phyloP scores from a whole-genome alignment of 2,888 invertebrate genomes.

The Disparrhopalites patrizii region DNA sequence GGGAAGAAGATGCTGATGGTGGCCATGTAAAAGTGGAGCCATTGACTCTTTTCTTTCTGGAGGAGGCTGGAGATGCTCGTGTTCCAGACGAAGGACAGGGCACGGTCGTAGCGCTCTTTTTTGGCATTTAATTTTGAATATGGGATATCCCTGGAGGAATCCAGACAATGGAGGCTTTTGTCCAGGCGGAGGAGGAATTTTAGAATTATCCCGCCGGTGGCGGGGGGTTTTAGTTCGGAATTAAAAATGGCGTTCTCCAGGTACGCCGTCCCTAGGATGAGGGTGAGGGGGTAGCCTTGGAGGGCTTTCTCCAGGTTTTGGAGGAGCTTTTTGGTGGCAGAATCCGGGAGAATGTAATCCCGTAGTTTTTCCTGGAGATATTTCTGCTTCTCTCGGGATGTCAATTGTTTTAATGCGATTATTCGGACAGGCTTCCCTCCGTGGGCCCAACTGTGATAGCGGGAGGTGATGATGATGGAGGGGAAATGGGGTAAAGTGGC shows the following conservation, averaged over 20 bases:
- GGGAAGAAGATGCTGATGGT: not conserved
- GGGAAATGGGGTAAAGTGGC: not conserved
- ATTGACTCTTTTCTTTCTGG: not conserved
- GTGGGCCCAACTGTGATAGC: not conserved
- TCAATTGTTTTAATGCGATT: not conserved
- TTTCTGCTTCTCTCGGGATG: not conserved
- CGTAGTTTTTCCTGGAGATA: not conserved
- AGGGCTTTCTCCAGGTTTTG: not conserved
- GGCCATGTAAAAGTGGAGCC: conserved; percentile 1
- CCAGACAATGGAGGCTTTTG: not conserved
- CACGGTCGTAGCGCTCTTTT: not conserved
- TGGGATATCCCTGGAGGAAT: not conserved
- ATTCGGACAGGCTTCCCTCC: not conserved
- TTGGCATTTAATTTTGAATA: not conserved
- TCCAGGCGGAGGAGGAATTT: not conserved
- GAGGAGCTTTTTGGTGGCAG: not conserved
- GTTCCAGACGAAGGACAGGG: not conserved
- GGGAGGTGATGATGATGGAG: not conserved
- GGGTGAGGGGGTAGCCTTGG: not conserved
- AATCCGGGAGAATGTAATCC: not conserved
- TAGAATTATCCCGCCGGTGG: not conserved
- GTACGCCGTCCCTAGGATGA: not conserved
- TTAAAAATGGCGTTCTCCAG: not conserved
- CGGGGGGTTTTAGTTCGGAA: too few species aligned
- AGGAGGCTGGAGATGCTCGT: not conserved